Conservation (phyloP, 2,113 vertebrate species). For the Acrocephalus kingi region DNA sequence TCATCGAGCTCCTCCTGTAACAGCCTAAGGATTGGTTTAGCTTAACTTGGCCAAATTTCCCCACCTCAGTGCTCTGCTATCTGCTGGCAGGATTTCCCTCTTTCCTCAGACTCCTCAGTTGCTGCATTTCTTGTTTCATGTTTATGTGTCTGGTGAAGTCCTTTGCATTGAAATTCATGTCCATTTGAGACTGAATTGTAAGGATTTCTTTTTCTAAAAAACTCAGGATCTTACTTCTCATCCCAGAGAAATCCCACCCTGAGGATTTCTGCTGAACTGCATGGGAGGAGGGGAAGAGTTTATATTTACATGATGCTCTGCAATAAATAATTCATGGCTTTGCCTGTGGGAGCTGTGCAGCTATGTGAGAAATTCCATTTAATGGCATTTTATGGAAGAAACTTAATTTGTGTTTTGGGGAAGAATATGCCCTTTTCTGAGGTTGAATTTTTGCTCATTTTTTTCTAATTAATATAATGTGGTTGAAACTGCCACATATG, state of each 20-base stretch:
- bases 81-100: background rate
- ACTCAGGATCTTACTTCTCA: background rate
- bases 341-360: background rate
- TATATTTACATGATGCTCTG: background rate
- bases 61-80: background rate
- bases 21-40: background rate
- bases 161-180: background rate
- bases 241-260: background rate
- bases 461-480: background rate
- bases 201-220: background rate
- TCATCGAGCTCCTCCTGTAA: background rate
- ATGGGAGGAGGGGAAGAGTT: background rate
- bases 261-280: background rate
- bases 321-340: background rate
- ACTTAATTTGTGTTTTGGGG: background rate
- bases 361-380: background rate
- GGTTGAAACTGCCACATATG: background rate
- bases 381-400: background rate
- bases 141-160: background rate
- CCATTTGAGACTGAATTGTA: background rate
- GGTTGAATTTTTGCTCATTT: background rate
- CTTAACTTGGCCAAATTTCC: background rate
- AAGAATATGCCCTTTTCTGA: background rate
- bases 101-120: background rate
- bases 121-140: background rate